Evolutionary conservation across 2,888 invertebrate species (phyloP).

Genomic region (Acronicta aceris): DNA sequence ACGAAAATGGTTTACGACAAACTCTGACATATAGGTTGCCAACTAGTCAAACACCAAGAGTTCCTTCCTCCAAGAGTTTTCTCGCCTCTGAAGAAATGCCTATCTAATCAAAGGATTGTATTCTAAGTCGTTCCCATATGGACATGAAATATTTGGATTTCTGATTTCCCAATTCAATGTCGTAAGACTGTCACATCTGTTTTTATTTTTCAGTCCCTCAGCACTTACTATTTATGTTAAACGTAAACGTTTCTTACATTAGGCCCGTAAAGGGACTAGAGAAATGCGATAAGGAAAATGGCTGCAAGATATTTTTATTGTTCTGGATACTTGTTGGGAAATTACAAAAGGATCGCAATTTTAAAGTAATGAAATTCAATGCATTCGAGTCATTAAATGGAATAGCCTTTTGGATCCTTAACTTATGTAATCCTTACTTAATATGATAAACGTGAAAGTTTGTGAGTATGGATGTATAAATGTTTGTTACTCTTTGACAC

Average conservation of each 20-base stretch:
- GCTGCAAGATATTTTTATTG: conserved; percentile 47
- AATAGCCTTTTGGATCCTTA: conserved; percentile 25
- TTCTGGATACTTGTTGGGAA: conserved; percentile 40
- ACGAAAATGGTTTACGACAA: too few relatives aligned
- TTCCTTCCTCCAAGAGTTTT: too few relatives aligned
- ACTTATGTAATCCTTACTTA: too few relatives aligned
- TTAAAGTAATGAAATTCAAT: conserved; percentile 51
- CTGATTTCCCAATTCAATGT: conserved; percentile 24
- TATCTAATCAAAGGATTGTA: too few relatives aligned
- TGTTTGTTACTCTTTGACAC: too few relatives aligned
- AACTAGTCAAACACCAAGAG: too few relatives aligned
- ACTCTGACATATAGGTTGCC: too few relatives aligned
- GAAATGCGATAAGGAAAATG: conserved; percentile 53
- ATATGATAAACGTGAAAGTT: too few relatives aligned
- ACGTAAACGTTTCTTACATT: conserved; percentile 56
- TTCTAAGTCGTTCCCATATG: too few relatives aligned
- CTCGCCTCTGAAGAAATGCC: too few relatives aligned
- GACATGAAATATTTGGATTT: conserved; percentile 8
- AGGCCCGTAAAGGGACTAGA: conserved; percentile 48
- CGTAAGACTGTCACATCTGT: conserved; percentile 45
- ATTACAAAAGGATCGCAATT: conserved; percentile 42
- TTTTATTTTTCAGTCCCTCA: conserved; percentile 49
- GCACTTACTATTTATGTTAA: conserved; percentile 56
- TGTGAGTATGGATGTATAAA: too few relatives aligned
- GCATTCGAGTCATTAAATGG: conserved; percentile 21